Conservation (phyloP, 2,797 vertebrate genomes). For the Anniella stebbinsi region DNA sequence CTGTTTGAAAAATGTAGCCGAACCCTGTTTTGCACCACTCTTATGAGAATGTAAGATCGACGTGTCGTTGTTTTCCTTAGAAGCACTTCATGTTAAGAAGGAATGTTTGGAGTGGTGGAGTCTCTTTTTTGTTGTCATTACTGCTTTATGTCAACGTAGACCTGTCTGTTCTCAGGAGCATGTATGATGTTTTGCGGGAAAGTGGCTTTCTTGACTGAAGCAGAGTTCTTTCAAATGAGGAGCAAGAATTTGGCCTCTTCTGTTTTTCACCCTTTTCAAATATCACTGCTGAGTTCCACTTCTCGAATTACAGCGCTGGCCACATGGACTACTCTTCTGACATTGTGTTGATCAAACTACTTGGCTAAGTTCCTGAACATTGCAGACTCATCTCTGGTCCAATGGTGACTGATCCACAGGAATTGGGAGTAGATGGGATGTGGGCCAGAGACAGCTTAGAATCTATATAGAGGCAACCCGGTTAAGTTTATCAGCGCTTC, state of each 20-base stretch:
- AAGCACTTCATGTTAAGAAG: not conserved
- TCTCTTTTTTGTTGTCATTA: not conserved
- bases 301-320: not conserved
- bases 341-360: not conserved
- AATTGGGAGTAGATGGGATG: not conserved
- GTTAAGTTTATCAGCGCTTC: not conserved
- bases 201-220: not conserved
- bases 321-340: not conserved
- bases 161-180: too few species aligned
- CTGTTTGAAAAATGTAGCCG: not conserved
- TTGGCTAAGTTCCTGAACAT: not conserved
- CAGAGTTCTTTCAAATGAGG: not conserved
- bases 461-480: not conserved
- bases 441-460: not conserved
- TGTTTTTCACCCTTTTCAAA: not conserved
- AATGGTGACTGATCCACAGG: too few species aligned
- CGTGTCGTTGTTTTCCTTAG: not conserved
- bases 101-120: too few species aligned
- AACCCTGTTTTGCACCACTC: constrained; percentile 41
- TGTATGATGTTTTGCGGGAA: not conserved
- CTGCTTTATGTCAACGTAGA: not conserved
- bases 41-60: rapidly evolving
- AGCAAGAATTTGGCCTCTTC: not conserved
- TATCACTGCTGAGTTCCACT: not conserved
- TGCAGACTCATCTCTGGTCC: not conserved